phyloP scores from a whole-genome alignment of 2,113 vertebrate species.

The Crocuta crocuta region DNA sequence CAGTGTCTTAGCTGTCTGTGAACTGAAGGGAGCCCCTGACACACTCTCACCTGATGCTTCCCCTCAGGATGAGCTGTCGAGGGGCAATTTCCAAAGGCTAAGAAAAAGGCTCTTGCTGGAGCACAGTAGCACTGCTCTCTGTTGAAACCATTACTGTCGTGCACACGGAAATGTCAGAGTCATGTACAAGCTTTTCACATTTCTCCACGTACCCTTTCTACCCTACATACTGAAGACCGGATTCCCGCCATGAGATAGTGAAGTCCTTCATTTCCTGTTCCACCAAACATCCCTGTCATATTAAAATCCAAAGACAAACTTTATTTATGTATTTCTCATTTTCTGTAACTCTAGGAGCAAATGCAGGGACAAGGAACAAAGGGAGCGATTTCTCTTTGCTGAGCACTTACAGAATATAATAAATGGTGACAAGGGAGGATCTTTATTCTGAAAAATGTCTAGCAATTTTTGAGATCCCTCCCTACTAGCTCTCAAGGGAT shows the following conservation, averaged over 20 bases:
- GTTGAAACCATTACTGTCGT: background rate
- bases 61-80: background rate
- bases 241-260: background rate
- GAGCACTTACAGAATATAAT: background rate
- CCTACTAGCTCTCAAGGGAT: background rate
- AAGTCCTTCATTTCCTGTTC: constrained; percentile 15
- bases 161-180: background rate
- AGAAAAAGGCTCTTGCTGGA: background rate
- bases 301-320: background rate
- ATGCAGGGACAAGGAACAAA: background rate
- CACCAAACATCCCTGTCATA: background rate
- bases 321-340: background rate
- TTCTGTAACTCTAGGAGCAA: background rate
- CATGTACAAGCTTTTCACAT: background rate
- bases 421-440: background rate
- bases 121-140: background rate
- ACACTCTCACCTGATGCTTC: background rate
- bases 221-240: background rate
- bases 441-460: background rate
- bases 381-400: background rate
- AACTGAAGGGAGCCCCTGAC: background rate
- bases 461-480: background rate
- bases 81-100: background rate
- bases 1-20: background rate
- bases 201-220: background rate